Evolutionary conservation across 1,140 invertebrate species (phyloP).

Genomic region (Pseudomyrmex pallidus): DNA sequence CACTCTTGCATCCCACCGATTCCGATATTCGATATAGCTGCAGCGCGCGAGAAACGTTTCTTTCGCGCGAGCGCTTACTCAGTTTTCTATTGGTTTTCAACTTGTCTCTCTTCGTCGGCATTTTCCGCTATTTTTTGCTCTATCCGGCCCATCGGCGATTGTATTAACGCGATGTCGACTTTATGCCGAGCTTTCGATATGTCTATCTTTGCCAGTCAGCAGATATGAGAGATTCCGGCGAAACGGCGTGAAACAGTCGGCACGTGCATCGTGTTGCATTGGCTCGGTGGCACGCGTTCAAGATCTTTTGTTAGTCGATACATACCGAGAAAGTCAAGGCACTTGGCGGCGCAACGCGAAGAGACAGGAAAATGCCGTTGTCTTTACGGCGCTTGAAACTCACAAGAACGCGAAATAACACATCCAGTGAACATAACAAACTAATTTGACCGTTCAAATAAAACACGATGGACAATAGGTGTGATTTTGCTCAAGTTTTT

Average conservation of each 20-base stretch:
- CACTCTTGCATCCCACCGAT: neutral
- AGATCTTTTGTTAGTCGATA: neutral
- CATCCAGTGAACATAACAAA: neutral
- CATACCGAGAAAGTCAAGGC: slow-evolving; percentile 44
- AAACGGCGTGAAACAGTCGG: neutral
- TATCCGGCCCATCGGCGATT: neutral
- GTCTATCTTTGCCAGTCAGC: slow-evolving; percentile 22
- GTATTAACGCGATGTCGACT: slow-evolving; percentile 51
- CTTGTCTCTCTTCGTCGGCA: slow-evolving; percentile 25
- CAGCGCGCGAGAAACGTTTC: neutral
- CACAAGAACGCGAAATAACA: neutral
- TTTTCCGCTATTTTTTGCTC: slow-evolving; percentile 18
- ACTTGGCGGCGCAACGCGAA: slow-evolving; percentile 8
- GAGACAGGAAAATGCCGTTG: slow-evolving; percentile 19
- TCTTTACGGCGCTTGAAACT: neutral
- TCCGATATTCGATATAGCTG: slow-evolving; percentile 28
- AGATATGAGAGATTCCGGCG: slow-evolving; percentile 27
- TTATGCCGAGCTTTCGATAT: slow-evolving; percentile 50
- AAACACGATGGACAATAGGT: neutral
- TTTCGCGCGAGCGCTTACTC: slow-evolving; percentile 10
- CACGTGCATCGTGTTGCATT: slow-evolving; percentile 23
- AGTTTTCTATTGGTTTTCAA: slow-evolving; percentile 14
- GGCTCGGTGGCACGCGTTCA: neutral
- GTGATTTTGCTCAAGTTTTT: no score
- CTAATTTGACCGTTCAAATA: no score